Conservation (phyloP, 2,797 vertebrate species). For the Garrulus glandarius region DNA sequence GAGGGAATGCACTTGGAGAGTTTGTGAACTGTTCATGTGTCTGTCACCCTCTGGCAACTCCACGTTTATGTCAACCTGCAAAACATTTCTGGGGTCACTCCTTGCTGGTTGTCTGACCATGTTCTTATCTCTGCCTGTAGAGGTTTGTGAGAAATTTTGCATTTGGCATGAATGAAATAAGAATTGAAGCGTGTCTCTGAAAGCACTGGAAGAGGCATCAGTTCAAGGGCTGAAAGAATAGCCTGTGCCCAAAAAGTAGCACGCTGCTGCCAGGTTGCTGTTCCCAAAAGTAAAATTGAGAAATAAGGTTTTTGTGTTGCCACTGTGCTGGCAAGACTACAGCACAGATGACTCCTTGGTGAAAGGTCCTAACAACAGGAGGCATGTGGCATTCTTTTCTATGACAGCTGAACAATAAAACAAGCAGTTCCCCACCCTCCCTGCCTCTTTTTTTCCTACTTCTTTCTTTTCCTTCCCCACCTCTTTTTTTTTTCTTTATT, state of each 20-base stretch:
- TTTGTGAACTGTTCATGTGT: neutral
- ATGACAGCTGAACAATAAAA: neutral
- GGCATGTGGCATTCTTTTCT: neutral
- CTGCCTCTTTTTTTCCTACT: too few species aligned
- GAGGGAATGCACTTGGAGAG: neutral
- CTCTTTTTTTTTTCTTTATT: too few species aligned
- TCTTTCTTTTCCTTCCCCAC: neutral
- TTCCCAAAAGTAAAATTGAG: neutral
- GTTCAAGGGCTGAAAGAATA: neutral
- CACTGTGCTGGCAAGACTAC: neutral
- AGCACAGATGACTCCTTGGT: neutral
- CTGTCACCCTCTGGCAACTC: neutral
- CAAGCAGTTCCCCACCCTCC: neutral
- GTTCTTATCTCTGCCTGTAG: neutral
- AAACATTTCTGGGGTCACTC: neutral
- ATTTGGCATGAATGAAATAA: neutral
- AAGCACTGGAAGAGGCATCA: neutral
- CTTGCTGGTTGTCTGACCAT: neutral
- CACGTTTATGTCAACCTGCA: neutral
- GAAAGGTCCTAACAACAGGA: neutral
- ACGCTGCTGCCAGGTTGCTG: neutral
- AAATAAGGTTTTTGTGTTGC: neutral
- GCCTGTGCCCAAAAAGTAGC: neutral
- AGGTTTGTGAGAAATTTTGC: neutral
- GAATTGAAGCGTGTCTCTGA: neutral